Percentiles rank a stretch among this genome's conserved stretches.
Conservation (phyloP, 2,113 vertebrate species). For the Tinamus guttatus region DNA sequence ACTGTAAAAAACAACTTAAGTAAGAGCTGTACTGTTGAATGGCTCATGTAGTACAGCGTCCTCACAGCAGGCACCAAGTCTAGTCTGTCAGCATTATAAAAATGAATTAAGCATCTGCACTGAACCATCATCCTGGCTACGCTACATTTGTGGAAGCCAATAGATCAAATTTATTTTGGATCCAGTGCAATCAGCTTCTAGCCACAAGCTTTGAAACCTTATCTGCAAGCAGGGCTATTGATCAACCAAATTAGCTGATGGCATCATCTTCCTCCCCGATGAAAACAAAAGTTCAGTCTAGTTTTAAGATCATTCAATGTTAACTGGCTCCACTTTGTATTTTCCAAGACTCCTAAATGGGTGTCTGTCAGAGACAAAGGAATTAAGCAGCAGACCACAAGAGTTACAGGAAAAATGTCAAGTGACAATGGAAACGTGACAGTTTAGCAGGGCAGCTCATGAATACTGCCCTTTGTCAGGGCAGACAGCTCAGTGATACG, state of each 20-base stretch:
- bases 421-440: conserved; percentile 8
- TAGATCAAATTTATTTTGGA: conserved; percentile 71
- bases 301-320: conserved; percentile 65
- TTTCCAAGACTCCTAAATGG: conserved; percentile 46
- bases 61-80: conserved; percentile 46
- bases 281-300: conserved; percentile 54
- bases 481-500: neutral
- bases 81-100: conserved; percentile 47
- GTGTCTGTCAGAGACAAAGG: conserved; percentile 35
- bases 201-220: conserved; percentile 65
- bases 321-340: conserved; percentile 47
- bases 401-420: neutral
- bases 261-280: conserved; percentile 41
- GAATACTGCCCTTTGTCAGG: neutral
- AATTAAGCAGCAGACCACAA: neutral
- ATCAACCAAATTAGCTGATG: conserved; percentile 58
- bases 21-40: neutral
- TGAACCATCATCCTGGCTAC: conserved; percentile 37
- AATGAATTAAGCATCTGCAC: conserved; percentile 60
- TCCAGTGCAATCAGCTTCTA: conserved; percentile 59
- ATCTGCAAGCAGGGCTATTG: conserved; percentile 58
- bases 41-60: neutral
- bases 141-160: conserved; percentile 56
- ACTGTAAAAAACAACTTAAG: neutral
- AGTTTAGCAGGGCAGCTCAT: conserved; percentile 14